Evolutionary conservation across 2,797 vertebrate species (phyloP).

Genomic region (Perodicticus potto): DNA sequence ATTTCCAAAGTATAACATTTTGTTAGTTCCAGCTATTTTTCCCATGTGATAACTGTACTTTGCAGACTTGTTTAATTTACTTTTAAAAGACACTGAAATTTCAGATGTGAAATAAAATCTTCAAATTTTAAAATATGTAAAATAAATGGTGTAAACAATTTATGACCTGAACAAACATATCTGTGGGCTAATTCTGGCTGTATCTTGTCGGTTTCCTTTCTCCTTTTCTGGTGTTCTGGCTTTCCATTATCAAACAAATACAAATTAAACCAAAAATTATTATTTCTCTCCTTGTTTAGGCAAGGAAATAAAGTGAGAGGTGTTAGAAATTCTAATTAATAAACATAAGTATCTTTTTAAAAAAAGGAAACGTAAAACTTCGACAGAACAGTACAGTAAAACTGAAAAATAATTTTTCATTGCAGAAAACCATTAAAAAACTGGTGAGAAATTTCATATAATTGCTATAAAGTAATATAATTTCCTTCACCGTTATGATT

Average conservation of each 20-base stretch:
- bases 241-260: background rate
- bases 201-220: background rate
- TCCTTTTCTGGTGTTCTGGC: background rate
- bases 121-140: constrained; percentile 5
- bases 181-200: background rate
- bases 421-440: background rate
- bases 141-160: background rate
- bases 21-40: background rate
- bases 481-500: background rate
- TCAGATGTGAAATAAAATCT: background rate
- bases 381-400: background rate
- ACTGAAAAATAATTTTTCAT: background rate
- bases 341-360: background rate
- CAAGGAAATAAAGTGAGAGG: background rate
- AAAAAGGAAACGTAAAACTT: background rate
- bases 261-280: background rate
- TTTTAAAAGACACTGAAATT: background rate
- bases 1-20: background rate
- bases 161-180: background rate
- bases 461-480: background rate
- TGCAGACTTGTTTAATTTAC: background rate
- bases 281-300: background rate
- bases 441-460: background rate
- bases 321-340: background rate
- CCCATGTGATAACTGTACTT: background rate